Evolutionary conservation across 2,888 invertebrate species (phyloP), one percentile per base, ranked within the genome.

Genomic region (Xylota segnis): DNA sequence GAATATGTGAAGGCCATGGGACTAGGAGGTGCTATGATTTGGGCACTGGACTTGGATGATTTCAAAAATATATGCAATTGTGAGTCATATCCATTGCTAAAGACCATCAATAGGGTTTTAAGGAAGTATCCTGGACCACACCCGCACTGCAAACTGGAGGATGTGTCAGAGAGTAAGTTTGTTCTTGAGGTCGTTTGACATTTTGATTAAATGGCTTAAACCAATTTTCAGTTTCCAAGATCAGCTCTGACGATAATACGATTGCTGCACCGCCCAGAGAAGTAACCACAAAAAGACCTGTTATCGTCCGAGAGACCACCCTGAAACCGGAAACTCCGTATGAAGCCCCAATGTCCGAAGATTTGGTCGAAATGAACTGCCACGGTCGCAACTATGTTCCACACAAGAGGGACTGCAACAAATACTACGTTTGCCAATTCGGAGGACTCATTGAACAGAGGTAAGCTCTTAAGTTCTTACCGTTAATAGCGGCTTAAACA

Each of bases 11-110:
- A 95, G 83, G 94, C 95, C 0, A 95, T 96, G 94, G 95, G 95
- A 0, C 93, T 98, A 4, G 97, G 96, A 14, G 97, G 97, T 40
- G 96, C 96, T 50, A 97, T 97, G 97, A 95, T 97, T 23, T 98
- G 97, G 97, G 96, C 97, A 0, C 92, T 97, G 12, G 97, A 97
- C 91, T 92, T 97, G 72, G 97, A 98, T 89, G 97, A 98, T 91
- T 97, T 97, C 90, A 95, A 94, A 87, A 96, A 97, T 88, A 93
- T 94, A 75, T 97, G 97, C 89, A 95, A 94, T 7, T 97, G 97
- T 89, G 97, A 97, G 88, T 94, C 95, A 23, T 96, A 96, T 90
- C 97, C 97, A 0, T 92, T 98, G 37, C 91, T 98, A 1, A 94
- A 94, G 82, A 96, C 96, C 0, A 96, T 97, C 89, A 97, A 97